A percentile compares a stretch with the other conserved stretches of the same genome.
Evolutionary conservation across 2,797 vertebrate genomes (phyloP).

Genomic region (Gouania willdenowi): DNA sequence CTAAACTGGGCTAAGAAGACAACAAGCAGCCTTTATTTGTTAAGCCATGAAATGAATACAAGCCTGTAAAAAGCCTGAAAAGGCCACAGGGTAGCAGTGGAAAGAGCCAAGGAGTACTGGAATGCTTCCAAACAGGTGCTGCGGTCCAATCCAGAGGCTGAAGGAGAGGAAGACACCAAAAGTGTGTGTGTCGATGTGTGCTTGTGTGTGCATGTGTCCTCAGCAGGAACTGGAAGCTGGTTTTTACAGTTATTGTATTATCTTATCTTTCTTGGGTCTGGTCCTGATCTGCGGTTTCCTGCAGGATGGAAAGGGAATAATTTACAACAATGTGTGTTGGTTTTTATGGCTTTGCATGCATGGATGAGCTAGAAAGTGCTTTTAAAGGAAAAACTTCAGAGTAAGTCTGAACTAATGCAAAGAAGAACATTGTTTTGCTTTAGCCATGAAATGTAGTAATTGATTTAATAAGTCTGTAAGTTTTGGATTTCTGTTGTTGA

Average conservation of each 20-base stretch:
- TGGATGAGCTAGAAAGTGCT: too few species aligned
- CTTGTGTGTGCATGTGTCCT: neutral
- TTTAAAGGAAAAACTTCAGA: too few species aligned
- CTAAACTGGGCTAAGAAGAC: slow-evolving; percentile 20
- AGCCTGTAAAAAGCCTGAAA: slow-evolving; percentile 46
- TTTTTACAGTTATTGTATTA: slow-evolving; percentile 52
- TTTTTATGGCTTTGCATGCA: too few species aligned
- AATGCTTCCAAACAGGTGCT: slow-evolving; percentile 65
- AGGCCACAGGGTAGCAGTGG: slow-evolving; percentile 18
- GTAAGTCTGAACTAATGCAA: too few species aligned
- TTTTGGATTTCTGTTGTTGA: too few species aligned
- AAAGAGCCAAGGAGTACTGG: slow-evolving; percentile 34
- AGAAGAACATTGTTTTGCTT: too few species aligned
- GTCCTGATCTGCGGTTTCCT: slow-evolving; percentile 53
- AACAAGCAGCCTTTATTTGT: slow-evolving; percentile 14
- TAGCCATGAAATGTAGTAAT: too few species aligned
- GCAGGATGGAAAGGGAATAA: slow-evolving; percentile 22
- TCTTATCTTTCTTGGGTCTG: slow-evolving; percentile 43
- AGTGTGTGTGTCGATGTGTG: neutral
- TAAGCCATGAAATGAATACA: slow-evolving; percentile 21
- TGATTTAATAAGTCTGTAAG: too few species aligned
- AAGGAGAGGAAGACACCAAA: slow-evolving; percentile 6
- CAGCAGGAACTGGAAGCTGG: neutral
- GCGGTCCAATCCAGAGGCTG: slow-evolving; percentile 21
- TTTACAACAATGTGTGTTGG: too few species aligned